phyloP scores from a whole-genome alignment of 2,888 invertebrate genomes.

The Clitarchus hookeri region DNA sequence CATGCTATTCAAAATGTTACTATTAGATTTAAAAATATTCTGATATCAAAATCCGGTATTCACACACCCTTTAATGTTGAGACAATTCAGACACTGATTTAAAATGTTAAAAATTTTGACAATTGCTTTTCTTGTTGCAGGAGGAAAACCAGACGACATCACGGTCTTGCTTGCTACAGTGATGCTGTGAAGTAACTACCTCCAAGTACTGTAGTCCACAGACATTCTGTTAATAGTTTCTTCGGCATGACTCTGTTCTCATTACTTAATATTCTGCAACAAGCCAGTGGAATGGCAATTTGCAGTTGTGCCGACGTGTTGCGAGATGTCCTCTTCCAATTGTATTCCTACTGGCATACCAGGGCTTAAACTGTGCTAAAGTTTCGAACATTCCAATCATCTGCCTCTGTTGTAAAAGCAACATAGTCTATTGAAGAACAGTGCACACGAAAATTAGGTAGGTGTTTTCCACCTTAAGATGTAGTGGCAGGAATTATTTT shows the following conservation, averaged over 20 bases:
- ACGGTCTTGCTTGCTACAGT: slow-evolving; percentile 95
- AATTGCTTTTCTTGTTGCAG: slow-evolving; percentile 60
- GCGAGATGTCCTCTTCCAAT: neutral
- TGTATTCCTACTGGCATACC: neutral
- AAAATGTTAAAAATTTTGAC: too few species aligned
- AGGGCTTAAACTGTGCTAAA: neutral
- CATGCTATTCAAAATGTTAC: too few species aligned
- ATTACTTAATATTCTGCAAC: neutral
- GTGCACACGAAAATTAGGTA: too few species aligned
- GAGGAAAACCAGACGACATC: slow-evolving; percentile 99
- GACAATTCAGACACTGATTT: too few species aligned
- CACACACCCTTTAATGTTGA: too few species aligned
- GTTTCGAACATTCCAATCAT: neutral
- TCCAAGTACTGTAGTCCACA: slow-evolving; percentile 32
- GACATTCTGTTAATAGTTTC: slow-evolving; percentile 36
- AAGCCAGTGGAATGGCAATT: neutral
- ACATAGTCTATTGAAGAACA: too few species aligned
- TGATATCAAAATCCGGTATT: too few species aligned
- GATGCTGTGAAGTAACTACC: slow-evolving; percentile 57
- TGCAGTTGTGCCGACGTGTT: neutral
- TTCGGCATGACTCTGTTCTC: neutral
- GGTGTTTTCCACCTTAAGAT: neutral
- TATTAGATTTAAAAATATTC: too few species aligned
- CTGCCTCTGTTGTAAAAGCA: too few species aligned
- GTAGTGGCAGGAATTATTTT: neutral